Conservation (phyloP, 2,888 invertebrate species). For the Dasypolia templi region DNA sequence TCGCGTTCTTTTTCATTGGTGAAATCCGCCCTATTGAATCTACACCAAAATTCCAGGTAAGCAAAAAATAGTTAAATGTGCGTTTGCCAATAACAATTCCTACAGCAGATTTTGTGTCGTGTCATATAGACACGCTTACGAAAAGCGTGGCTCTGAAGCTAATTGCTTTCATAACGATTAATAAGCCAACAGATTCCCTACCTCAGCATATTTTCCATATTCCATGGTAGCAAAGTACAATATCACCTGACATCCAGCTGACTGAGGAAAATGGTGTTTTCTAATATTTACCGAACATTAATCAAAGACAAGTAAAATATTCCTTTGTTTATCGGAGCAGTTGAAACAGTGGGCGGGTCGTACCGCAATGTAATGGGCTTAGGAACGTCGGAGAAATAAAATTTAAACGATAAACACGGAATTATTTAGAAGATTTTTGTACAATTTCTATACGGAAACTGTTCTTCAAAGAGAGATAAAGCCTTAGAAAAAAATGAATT, state of each 20-base stretch:
- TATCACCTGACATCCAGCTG: slow-evolving; percentile 58
- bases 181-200: slow-evolving; percentile 4
- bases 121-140: no score
- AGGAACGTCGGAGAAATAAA: slow-evolving; percentile 44
- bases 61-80: neutral
- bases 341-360: slow-evolving; percentile 51
- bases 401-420: slow-evolving; percentile 48
- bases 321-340: slow-evolving; percentile 58
- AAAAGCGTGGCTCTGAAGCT: no score
- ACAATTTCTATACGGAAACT: slow-evolving; percentile 1
- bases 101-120: slow-evolving; percentile 6
- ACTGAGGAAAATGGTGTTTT: slow-evolving; percentile 59
- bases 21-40: no score
- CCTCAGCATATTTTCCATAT: slow-evolving; percentile 36
- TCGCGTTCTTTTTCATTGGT: no score
- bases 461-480: neutral
- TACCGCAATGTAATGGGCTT: slow-evolving; percentile 45
- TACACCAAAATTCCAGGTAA: neutral
- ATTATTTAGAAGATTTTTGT: slow-evolving; percentile 30
- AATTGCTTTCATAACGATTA: neutral
- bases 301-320: slow-evolving; percentile 64
- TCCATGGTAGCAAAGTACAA: slow-evolving; percentile 35
- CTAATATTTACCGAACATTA: slow-evolving; percentile 60
- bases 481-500: slow-evolving; percentile 1
- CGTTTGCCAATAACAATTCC: neutral